A percentile compares a stretch with the other conserved stretches of the same genome.
phyloP scores from a whole-genome alignment of 2,888 invertebrate genomes.

The Ectemnius continuus region DNA sequence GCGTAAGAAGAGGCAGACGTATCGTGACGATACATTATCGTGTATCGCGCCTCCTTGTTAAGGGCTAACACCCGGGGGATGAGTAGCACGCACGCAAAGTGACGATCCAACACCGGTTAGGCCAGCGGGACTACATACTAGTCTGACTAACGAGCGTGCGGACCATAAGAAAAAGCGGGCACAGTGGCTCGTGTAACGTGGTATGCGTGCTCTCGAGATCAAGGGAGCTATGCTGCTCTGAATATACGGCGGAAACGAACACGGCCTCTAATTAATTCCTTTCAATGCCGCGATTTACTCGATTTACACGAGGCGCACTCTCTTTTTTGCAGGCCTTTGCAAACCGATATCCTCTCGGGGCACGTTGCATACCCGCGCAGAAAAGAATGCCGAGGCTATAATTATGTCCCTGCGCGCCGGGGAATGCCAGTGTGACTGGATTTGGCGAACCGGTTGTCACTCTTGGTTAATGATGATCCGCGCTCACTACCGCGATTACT shows the following conservation, averaged over 20 bases:
- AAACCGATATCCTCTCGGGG: neutral
- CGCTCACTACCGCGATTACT: neutral
- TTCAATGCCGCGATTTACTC: constrained; percentile 14
- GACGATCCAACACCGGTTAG: constrained; percentile 36
- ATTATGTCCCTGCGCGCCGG: too few relatives aligned
- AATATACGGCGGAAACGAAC: neutral
- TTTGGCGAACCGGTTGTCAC: neutral
- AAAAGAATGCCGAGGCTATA: too few relatives aligned
- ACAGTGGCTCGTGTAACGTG: too few relatives aligned
- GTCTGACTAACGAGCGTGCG: constrained; percentile 31
- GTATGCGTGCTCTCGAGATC: too few relatives aligned
- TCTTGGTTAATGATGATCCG: constrained; percentile 1
- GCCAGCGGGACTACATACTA: constrained; percentile 25
- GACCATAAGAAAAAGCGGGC: too few relatives aligned
- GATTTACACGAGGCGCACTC: too few relatives aligned
- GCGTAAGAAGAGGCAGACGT: too few relatives aligned
- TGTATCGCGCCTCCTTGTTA: too few relatives aligned
- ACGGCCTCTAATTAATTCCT: constrained; percentile 12
- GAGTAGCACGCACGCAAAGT: constrained; percentile 41
- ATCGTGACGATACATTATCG: too few relatives aligned
- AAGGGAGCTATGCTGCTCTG: neutral
- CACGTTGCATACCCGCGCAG: too few relatives aligned
- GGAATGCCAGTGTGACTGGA: neutral
- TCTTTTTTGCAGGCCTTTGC: neutral
- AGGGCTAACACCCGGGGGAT: constrained; percentile 16